Base-by-base conservation (phyloP, 2,797 vertebrate genomes). In the Phoxinus dragarum region DNA sequence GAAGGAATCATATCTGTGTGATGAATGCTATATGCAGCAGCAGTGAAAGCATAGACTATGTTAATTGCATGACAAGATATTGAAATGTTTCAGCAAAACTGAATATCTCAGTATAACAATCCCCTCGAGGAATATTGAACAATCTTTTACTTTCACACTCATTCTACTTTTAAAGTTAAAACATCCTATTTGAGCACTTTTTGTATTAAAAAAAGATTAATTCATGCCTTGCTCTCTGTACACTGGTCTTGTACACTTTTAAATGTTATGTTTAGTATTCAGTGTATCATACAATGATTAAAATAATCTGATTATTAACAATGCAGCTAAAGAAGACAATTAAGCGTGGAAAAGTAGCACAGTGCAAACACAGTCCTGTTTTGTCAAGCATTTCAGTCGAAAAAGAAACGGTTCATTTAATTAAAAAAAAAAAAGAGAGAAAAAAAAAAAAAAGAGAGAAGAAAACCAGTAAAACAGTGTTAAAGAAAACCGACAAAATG, bases 11-110 rank as follows among this genome's bases (percentile, higher is more conserved):
- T 85, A 85, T 61, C 49, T 66, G 85, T 88, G 82, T 87, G 82
- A 85, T 71, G 78, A 89, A 81, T 89, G 81, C 86, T 88, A 88
- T 73, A 82, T 27, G 90, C 93, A 95, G 94, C 94, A 95, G 94
- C 94, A 92, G 91, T 89, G 92, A 86, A 90, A 86, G 76, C 88
- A 90, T 78, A 88, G 67, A 90, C 84, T 90, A 90, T 69, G 83
- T 93, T 92, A 94, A 88, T 77, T 89, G 87, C 67, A 61, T 84
- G 69, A 56, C 11, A 78, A 2, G 27, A 79, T 71, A 71, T 47
- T 36, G 66, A 85, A 85, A 85, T 61, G 27, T 27, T 67, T 47
- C 19, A 75, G 47, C 52, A 89, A 88, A 87, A 86, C 72, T 61
- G 64, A 68, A 76, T n/a, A 81, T 83, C 82, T 85, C 75, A 38